Conservation (phyloP, 2,888 invertebrate species). For the Epicampocera succincta region DNA sequence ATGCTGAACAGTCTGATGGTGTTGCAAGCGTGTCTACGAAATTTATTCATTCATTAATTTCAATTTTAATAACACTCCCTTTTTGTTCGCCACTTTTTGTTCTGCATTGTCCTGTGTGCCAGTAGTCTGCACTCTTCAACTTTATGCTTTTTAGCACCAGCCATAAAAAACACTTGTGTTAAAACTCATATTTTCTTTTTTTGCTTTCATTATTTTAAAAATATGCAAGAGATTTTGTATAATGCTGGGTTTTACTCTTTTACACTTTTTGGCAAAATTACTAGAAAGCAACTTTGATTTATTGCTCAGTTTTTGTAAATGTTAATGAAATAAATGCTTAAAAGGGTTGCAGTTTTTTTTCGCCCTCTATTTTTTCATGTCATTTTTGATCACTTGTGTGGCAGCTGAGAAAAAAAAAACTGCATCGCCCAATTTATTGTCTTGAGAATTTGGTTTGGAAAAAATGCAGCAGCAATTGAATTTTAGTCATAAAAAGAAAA, state of each 20-base stretch:
- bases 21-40: conserved; percentile 1
- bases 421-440: no score
- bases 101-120: neutral
- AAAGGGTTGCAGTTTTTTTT: neutral
- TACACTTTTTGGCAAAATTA: conserved; percentile 10
- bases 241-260: neutral
- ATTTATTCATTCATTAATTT: conserved; percentile 38
- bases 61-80: conserved; percentile 29
- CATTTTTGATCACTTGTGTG: neutral
- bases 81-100: neutral
- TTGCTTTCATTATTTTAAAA: conserved; percentile 16
- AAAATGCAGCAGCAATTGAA: no score
- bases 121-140: conserved; percentile 6
- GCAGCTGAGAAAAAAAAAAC: no score
- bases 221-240: neutral
- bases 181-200: conserved; percentile 53
- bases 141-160: neutral
- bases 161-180: conserved; percentile 64
- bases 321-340: neutral
- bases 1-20: no score
- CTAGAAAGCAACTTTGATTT: conserved; percentile 27
- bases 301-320: conserved; percentile 14
- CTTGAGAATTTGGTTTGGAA: no score
- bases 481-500: no score
- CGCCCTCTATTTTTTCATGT: no score